A percentile compares a stretch with the other conserved stretches of the same genome.
Evolutionary conservation across 2,797 vertebrate genomes (phyloP).

Genomic region (Corythornis leucogaster): DNA sequence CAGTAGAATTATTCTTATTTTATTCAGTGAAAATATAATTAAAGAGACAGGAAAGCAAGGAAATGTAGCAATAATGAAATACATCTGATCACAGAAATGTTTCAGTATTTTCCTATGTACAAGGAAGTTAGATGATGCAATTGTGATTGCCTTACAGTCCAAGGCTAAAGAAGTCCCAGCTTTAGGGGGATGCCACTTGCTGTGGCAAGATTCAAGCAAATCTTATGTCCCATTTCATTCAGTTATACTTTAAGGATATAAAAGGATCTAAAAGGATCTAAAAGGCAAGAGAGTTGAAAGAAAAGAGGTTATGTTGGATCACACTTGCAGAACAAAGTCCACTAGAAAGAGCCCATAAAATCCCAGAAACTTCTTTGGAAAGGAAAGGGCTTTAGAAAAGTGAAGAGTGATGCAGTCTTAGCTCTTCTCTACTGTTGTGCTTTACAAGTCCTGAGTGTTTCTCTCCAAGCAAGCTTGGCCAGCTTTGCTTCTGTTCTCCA

Average conservation of each 20-base stretch:
- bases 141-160: not conserved
- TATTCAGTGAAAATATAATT: not conserved
- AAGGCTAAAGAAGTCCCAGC: not conserved
- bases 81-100: not conserved
- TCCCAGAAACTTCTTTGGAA: not conserved
- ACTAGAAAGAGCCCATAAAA: not conserved
- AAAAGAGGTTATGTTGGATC: not conserved
- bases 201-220: not conserved
- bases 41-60: not conserved
- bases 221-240: not conserved
- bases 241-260: not conserved
- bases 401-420: not conserved
- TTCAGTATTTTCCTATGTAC: not conserved
- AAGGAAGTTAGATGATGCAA: not conserved
- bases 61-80: not conserved
- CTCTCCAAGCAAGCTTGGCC: not conserved
- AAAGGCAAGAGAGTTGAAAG: not conserved
- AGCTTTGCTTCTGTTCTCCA: not conserved
- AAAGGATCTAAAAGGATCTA: not conserved
- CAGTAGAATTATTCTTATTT: conserved; percentile 7
- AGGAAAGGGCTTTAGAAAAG: not conserved
- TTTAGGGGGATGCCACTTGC: not conserved
- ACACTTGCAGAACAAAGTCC: not conserved
- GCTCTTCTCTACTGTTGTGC: not conserved
- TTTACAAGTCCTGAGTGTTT: not conserved